Evolutionary conservation across 2,888 invertebrate species (phyloP).

Genomic region (Phaedon cochleariae): DNA sequence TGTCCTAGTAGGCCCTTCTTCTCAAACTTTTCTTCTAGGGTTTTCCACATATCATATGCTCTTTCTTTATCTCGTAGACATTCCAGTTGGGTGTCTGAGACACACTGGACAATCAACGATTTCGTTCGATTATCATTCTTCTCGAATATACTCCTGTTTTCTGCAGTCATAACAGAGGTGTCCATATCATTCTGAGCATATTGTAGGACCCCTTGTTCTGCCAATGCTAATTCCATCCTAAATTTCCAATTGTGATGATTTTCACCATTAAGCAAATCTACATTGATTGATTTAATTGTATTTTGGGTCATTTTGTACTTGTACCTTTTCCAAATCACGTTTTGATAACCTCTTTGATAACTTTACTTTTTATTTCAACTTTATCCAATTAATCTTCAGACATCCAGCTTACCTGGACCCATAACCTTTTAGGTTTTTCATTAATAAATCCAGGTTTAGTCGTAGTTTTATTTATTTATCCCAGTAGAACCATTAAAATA

Average conservation of each 20-base stretch:
- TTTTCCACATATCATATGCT: conserved; percentile 33
- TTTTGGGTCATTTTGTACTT: background rate
- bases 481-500: too few relatives aligned
- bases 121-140: conserved; percentile 14
- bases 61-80: conserved; percentile 24
- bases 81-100: conserved; percentile 24
- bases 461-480: too few relatives aligned
- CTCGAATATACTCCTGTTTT: background rate
- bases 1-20: conserved; percentile 32
- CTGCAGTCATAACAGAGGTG: background rate
- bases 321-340: background rate
- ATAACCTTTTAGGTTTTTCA: too few relatives aligned
- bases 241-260: conserved; percentile 19
- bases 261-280: background rate
- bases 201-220: conserved; percentile 6
- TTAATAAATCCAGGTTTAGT: too few relatives aligned
- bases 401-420: background rate
- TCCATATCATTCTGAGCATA: background rate
- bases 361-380: background rate
- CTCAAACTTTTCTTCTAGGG: conserved; percentile 28
- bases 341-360: too few relatives aligned
- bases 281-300: background rate
- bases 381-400: background rate
- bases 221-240: conserved; percentile 18
- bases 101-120: background rate